phyloP scores from a whole-genome alignment of 2,888 invertebrate species.

The Perithous albicinctus region DNA sequence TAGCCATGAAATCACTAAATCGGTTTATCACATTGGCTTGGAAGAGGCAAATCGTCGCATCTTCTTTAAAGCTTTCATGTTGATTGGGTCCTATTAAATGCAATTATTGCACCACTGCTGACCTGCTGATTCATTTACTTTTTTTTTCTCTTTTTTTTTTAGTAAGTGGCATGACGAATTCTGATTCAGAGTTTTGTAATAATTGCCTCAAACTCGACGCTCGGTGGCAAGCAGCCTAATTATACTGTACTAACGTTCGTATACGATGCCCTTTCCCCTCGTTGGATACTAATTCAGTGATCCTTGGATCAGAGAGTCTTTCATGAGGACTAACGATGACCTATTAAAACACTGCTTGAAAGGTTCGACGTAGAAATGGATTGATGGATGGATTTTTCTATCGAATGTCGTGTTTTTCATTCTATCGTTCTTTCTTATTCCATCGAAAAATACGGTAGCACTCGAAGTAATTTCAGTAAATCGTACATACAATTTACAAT shows the following conservation, averaged over 20 bases:
- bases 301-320: neutral
- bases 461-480: too few relatives aligned
- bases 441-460: too few relatives aligned
- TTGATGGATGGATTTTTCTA: neutral
- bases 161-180: neutral
- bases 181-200: neutral
- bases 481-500: too few relatives aligned
- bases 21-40: neutral
- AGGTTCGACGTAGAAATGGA: neutral
- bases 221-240: neutral
- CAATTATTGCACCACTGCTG: neutral
- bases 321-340: neutral
- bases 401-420: neutral
- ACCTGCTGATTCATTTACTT: neutral
- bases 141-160: neutral
- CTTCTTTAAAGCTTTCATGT: neutral
- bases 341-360: neutral
- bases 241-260: slow-evolving; percentile 1
- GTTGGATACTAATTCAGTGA: neutral
- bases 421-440: neutral
- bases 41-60: neutral
- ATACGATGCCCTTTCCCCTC: neutral
- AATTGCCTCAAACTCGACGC: neutral
- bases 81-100: neutral
- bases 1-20: neutral